Evolutionary conservation across 2,797 vertebrate species (phyloP).

Genomic region (Pseudocheirus occidentalis): DNA sequence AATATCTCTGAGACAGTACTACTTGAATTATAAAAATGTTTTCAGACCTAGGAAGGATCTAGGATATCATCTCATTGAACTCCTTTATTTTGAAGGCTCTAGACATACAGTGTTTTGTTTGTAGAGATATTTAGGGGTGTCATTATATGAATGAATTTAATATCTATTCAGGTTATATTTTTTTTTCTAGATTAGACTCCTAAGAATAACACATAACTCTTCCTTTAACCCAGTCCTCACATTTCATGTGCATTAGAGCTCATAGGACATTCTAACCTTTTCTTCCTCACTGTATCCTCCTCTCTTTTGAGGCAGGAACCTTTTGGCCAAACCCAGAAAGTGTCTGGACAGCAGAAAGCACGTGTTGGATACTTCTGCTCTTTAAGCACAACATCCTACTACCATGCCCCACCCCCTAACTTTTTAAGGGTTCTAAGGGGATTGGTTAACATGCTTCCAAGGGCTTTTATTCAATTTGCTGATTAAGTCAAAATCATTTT

Average conservation of each 20-base stretch:
- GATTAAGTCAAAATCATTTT: neutral
- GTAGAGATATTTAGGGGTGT: neutral
- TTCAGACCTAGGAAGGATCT: neutral
- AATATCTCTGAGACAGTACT: fast-evolving
- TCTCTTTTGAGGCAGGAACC: neutral
- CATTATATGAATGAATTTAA: neutral
- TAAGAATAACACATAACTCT: slow-evolving; percentile 2
- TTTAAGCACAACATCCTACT: neutral
- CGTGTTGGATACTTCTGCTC: fast-evolving
- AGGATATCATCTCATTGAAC: neutral
- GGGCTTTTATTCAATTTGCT: neutral
- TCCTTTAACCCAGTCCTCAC: slow-evolving; percentile 14
- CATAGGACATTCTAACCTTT: no score
- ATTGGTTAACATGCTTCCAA: neutral
- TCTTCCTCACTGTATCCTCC: neutral
- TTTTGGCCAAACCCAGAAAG: neutral
- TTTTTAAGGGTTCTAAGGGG: neutral
- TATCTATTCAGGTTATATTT: neutral
- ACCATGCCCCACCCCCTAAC: neutral
- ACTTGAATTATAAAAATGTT: neutral
- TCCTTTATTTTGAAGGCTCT: neutral
- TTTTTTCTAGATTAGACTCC: slow-evolving; percentile 5
- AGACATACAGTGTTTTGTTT: neutral
- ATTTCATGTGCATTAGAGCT: neutral
- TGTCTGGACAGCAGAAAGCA: neutral